These are phyloP conservation scores for Chrysodeixis includens DNA, from an alignment of 2,888 invertebrate genomes.

Conservation along the genomic window DNA sequence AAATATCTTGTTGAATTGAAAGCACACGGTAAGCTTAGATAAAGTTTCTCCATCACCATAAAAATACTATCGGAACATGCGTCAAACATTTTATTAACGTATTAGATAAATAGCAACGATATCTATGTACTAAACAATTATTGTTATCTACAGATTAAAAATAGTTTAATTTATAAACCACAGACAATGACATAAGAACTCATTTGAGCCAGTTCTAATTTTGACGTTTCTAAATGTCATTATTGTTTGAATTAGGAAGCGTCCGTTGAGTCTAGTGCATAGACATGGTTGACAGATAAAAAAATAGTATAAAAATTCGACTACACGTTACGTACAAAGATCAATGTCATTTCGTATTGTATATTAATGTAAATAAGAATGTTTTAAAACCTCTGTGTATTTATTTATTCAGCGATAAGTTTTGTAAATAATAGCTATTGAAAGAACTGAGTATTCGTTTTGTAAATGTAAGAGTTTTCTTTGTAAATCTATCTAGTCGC, in stretches of 20 bases:
- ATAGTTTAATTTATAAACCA: constrained; percentile 15
- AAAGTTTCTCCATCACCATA: constrained; percentile 25
- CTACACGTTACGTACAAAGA: constrained; percentile 85
- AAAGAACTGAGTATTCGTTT: constrained; percentile 70
- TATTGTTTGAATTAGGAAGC: neutral
- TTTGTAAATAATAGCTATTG: constrained; percentile 80
- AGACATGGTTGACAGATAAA: constrained; percentile 31
- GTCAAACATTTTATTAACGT: constrained; percentile 57
- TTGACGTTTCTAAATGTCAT: neutral
- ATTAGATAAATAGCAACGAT: constrained; percentile 53
- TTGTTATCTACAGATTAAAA: constrained; percentile 11
- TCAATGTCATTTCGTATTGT: constrained; percentile 82
- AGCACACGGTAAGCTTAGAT: constrained; percentile 25
- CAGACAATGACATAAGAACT: neutral
- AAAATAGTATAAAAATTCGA: constrained; percentile 45
- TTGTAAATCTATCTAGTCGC: constrained; percentile 47
- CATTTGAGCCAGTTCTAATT: neutral
- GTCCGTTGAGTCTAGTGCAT: constrained; percentile 13
- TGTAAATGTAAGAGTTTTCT: constrained; percentile 43
- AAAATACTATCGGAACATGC: constrained; percentile 57
- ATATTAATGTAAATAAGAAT: constrained; percentile 82
- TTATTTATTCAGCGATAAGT: constrained; percentile 74
- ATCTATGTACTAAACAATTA: constrained; percentile 33
- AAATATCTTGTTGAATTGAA: constrained; percentile 50
- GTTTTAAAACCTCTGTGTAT: constrained; percentile 77